Conservation (phyloP, 2,888 invertebrate genomes). For the Hemaris fuciformis region DNA sequence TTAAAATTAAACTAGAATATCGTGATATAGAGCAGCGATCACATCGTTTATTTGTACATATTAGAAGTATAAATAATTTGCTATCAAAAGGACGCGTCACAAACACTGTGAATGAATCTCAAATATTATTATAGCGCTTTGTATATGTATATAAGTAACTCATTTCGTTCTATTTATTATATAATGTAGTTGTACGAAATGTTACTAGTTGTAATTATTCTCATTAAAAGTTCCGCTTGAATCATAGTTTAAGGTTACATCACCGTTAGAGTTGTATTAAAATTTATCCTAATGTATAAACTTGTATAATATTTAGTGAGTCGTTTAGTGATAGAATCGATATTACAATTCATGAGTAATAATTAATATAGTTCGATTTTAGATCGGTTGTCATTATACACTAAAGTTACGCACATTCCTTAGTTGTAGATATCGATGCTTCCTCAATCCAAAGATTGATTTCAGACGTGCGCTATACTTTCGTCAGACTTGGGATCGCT, state of each 20-base stretch:
- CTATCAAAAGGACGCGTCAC: conserved; percentile 50
- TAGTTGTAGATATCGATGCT: conserved; percentile 51
- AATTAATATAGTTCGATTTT: conserved; percentile 7
- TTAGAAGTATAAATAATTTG: conserved; percentile 42
- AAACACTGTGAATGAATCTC: conserved; percentile 66
- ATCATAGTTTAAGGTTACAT: conserved; percentile 36
- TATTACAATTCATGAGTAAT: conserved; percentile 39
- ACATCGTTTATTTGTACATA: conserved; percentile 49
- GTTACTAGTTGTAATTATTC: conserved; percentile 47
- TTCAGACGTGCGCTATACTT: background rate
- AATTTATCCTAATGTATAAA: conserved; percentile 62
- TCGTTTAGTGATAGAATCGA: conserved; percentile 17
- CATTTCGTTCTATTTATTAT: conserved; percentile 63
- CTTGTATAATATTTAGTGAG: conserved; percentile 43
- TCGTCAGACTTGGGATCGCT: background rate
- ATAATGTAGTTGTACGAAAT: conserved; percentile 50
- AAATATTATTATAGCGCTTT: conserved; percentile 47
- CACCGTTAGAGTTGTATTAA: conserved; percentile 45
- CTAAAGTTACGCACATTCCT: conserved; percentile 62
- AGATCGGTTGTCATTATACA: conserved; percentile 24
- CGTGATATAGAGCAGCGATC: conserved; percentile 30
- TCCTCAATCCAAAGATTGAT: conserved; percentile 70
- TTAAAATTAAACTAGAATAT: conserved; percentile 1
- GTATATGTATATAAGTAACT: conserved; percentile 58
- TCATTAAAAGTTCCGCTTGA: conserved; percentile 59